phyloP scores from a whole-genome alignment of 1,140 invertebrate species.

The Parasteatoda tepidariorum region DNA sequence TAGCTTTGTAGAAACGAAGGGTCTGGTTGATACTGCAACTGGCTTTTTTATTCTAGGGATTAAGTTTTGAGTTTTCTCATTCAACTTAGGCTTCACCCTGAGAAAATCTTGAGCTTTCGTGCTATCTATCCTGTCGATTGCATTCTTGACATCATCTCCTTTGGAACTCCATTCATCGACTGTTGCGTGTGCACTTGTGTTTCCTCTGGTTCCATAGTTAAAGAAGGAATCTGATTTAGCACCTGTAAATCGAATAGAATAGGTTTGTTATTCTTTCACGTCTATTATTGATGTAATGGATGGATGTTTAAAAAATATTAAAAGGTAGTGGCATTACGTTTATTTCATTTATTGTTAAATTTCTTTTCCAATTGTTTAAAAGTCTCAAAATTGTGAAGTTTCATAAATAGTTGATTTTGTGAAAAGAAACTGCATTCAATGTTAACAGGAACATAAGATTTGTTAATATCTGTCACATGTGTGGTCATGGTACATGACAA shows the following conservation, averaged over 20 bases:
- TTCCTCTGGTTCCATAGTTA: slow-evolving; percentile 41
- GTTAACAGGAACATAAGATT: too few relatives aligned
- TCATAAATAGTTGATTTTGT: not conserved
- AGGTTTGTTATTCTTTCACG: not conserved
- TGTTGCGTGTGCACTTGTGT: slow-evolving; percentile 41
- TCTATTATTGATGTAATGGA: not conserved
- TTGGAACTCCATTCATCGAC: slow-evolving; percentile 23
- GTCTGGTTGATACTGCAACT: not conserved
- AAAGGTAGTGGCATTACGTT: not conserved
- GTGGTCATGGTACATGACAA: too few relatives aligned
- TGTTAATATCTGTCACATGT: too few relatives aligned
- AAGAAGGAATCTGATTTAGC: slow-evolving; percentile 22
- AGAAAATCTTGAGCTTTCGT: slow-evolving; percentile 13
- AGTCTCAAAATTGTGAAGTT: not conserved
- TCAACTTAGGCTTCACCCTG: slow-evolving; percentile 18
- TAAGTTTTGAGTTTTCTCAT: not conserved
- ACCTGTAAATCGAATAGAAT: slow-evolving; percentile 12
- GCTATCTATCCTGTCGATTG: slow-evolving; percentile 13
- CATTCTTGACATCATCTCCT: not conserved
- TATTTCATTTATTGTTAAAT: not conserved
- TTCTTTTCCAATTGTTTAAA: not conserved
- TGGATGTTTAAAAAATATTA: not conserved
- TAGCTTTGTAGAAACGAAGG: too few relatives aligned
- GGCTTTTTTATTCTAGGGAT: not conserved
- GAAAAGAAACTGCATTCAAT: too few relatives aligned